Percentiles rank a stretch among this genome's conserved stretches.
phyloP scores from a whole-genome alignment of 1,140 invertebrate genomes.

The Geopemphigus sp. region DNA sequence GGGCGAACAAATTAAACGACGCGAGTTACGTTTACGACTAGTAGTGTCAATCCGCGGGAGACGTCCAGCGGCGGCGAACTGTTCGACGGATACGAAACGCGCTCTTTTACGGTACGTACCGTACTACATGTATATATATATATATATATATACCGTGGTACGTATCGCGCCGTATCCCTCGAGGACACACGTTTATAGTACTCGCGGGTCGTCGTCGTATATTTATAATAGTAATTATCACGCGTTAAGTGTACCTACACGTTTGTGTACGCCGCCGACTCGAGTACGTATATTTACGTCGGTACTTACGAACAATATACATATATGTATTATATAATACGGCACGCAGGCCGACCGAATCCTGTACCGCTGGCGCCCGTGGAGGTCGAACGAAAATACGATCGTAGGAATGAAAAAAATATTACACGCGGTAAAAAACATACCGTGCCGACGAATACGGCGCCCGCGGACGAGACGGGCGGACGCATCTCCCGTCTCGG shows the following conservation, averaged over 20 bases:
- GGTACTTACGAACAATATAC: no score
- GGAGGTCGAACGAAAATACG: neutral
- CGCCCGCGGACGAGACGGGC: constrained; percentile 16
- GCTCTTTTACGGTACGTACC: no score
- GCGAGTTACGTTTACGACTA: neutral
- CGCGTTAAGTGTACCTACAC: no score
- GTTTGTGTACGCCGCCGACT: neutral
- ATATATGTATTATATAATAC: neutral
- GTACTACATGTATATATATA: no score
- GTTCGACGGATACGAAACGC: no score
- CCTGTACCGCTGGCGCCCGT: neutral
- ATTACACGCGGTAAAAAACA: neutral
- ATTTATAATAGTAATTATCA: neutral
- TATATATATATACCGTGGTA: no score
- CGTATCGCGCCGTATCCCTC: no score
- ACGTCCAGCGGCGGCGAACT: constrained; percentile 4
- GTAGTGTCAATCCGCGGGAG: neutral
- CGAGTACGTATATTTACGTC: no score
- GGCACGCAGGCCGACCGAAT: neutral
- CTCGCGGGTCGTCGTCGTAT: neutral
- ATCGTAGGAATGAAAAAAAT: neutral
- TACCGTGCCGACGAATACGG: neutral
- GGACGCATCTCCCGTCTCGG: neutral
- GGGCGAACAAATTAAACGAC: constrained; percentile 4
- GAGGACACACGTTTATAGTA: neutral